Evolutionary conservation across 2,888 invertebrate species (phyloP), one percentile per base, ranked within the genome.

Genomic region (Sialis lutaria): DNA sequence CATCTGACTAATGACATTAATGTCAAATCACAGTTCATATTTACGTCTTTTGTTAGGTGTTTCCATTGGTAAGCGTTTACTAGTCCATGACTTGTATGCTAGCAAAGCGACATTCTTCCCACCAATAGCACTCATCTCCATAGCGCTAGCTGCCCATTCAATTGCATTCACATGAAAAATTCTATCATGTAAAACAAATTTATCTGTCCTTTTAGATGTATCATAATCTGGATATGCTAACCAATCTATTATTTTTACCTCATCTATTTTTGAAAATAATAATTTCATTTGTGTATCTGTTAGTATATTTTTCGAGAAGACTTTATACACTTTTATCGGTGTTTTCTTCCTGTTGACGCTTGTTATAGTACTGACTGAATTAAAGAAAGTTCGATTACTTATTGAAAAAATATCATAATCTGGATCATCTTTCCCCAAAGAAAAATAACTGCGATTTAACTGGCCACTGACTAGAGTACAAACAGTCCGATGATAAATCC

Each of bases 101-200:
- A 77, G 59, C 44, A 74, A 60, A 7, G 78, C 79, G 31, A 72
- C 70, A 61, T 80, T 80, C 56, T 69, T 67, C 4, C 69, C 77
- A 40, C 69, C 69, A 49, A 79, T 70, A 6, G 67, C 67, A 56
- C 71, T 71, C 75, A 77, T 79, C 63, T 79, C 79, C 72, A 79
- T 79, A 0, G 78, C 76, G 56, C 77, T 77, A 1, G 77, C 76
- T 2, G 72, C 71, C 69, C 72, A 71, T 58, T 80, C 79, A 45
- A 79, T 72, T 5, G 73, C 71, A 63, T 77, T 79, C 0, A 74
- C 58, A 55, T 79, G 69, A 57, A 73, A 79, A 42, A 79, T 54
- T 12, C 64, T 60, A 40, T 69, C 62, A 52, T 69, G 59, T 7
- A 76, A 56, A 40, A 68, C 63, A 56, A 77, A 76, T 31, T 64